Base-by-base conservation (phyloP, 2,113 vertebrate species). In the Ictalurus punctatus region DNA sequence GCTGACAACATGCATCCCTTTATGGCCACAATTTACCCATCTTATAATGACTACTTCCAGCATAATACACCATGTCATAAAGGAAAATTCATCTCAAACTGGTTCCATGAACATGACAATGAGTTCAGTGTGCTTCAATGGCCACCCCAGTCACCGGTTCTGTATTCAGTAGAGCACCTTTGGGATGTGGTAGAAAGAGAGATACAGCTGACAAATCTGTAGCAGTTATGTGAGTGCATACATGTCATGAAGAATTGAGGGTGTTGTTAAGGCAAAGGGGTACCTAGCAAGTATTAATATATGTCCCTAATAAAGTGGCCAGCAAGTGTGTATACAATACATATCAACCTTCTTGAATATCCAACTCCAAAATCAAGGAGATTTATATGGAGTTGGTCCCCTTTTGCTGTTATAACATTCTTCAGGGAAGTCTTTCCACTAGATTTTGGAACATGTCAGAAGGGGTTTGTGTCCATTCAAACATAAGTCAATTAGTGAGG, bases 291-390 rank as follows among this genome's bases (percentile, higher is more conserved):
- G 67, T 71, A 71, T 34, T 34, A 7, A 1, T 34, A 71, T 71
- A 27, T n/a, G 27, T 27, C n/a, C 27, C 25, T 67, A 67, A n/a
- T 67, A 67, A 67, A 67, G 9, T 67, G 63, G 10, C 63, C 8
- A 67, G 25, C 13, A 1, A 67, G 25, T 27, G 14, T 17, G 4
- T 71, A 16, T 34, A 34, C 67, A 81, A 79, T 88, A 87, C 86
- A 89, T 87, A 89, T 89, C 87, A 89, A 84, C 91, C 30, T 73
- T 73, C 17, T 40, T 37, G 34, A 73, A 73, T 73, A 21, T 21
- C 34, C 6, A 17, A 73, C 30, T 73, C 6, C 17, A 73, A 73
- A 73, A 40, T 6, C n/a, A 30, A 30, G 27, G 27, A 14, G n/a
- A 30, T 69, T 30, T 40, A 19, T 19, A 71, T 71, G 14, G 16